Conservation (phyloP, 2,888 invertebrate species). For the Eupsilia transversa region DNA sequence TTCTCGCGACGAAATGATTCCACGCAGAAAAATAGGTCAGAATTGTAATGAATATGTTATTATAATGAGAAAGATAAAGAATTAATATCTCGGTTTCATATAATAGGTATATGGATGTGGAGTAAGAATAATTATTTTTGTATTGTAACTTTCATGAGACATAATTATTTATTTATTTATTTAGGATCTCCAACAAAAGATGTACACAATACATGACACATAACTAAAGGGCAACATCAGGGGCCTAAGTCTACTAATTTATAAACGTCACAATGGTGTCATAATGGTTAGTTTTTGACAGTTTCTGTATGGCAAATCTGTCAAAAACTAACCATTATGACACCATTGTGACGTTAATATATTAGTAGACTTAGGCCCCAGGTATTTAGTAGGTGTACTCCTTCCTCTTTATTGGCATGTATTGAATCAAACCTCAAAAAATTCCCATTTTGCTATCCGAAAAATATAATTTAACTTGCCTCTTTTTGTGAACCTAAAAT, state of each 20-base stretch:
- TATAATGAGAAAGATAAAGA: constrained; percentile 8
- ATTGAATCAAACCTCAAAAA: background rate
- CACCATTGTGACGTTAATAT: too few relatives aligned
- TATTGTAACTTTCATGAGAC: background rate
- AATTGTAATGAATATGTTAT: constrained; percentile 15
- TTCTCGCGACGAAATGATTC: constrained; percentile 8
- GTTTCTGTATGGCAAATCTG: too few relatives aligned
- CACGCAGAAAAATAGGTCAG: constrained; percentile 17
- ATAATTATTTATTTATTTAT: too few relatives aligned
- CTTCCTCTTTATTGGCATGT: background rate
- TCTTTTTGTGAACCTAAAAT: background rate
- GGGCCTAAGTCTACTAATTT: too few relatives aligned
- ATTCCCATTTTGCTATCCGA: background rate
- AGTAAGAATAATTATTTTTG: background rate
- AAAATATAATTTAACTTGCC: background rate
- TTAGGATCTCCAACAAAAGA: too few relatives aligned
- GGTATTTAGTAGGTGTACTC: too few relatives aligned
- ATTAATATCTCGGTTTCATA: background rate
- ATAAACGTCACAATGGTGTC: too few relatives aligned
- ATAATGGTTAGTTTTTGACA: too few relatives aligned
- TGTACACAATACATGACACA: too few relatives aligned
- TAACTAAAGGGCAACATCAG: too few relatives aligned
- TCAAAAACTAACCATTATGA: too few relatives aligned
- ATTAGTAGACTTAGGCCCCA: too few relatives aligned
- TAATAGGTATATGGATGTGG: background rate